Conservation (phyloP, 1,140 invertebrate genomes). For the Manduca sexta region DNA sequence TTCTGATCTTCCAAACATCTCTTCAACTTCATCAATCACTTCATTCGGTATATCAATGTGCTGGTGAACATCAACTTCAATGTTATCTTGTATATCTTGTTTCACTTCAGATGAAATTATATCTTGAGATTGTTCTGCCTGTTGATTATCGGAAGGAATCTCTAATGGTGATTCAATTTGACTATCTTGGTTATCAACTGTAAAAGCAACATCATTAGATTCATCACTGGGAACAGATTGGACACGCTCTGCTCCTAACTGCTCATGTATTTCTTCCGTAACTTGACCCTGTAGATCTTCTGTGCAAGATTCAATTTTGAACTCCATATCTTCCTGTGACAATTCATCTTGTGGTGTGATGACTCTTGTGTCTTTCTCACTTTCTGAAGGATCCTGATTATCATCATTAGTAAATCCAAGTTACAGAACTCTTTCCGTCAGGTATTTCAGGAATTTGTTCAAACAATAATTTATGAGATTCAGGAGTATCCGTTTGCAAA, state of each 20-base stretch:
- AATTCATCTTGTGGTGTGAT: slow-evolving; percentile 49
- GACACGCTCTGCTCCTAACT: background rate
- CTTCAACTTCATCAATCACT: background rate
- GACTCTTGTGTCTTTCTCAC: slow-evolving; percentile 45
- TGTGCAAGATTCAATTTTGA: slow-evolving; percentile 43
- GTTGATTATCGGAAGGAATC: background rate
- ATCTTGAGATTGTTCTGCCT: slow-evolving; percentile 5
- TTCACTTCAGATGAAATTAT: slow-evolving; percentile 17
- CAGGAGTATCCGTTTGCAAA: slow-evolving; percentile 59
- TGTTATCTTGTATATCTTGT: slow-evolving; percentile 29
- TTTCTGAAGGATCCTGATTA: slow-evolving; percentile 47
- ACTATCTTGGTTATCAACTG: background rate
- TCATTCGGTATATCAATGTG: slow-evolving; percentile 14
- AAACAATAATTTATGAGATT: slow-evolving; percentile 66
- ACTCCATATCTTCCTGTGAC: slow-evolving; percentile 52
- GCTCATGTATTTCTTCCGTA: slow-evolving; percentile 12
- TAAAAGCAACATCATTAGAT: slow-evolving; percentile 2
- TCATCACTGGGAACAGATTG: background rate
- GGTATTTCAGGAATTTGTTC: slow-evolving; percentile 70
- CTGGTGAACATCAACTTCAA: slow-evolving; percentile 42
- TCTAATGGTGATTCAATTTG: background rate
- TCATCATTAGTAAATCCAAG: slow-evolving; percentile 61
- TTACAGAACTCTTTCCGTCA: slow-evolving; percentile 66
- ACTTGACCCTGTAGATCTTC: slow-evolving; percentile 23
- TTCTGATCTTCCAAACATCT: too few species aligned